A percentile compares a stretch with the other conserved stretches of the same genome.
phyloP scores from a whole-genome alignment of 2,888 invertebrate genomes.

The Scaptomyza caliginosa region DNA sequence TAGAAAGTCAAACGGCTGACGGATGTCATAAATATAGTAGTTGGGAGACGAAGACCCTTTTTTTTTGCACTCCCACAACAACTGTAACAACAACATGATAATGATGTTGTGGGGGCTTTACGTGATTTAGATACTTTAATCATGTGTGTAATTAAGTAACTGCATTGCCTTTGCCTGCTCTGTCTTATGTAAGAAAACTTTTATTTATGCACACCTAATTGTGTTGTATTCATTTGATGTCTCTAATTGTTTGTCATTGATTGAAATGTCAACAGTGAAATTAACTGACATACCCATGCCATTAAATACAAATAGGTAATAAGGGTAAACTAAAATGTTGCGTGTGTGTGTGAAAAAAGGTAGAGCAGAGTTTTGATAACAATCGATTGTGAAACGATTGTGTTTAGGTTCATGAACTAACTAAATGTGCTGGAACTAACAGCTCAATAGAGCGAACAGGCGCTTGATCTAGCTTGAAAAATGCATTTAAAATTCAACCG shows the following conservation, averaged over 20 bases:
- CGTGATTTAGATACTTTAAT: slow-evolving; percentile 66
- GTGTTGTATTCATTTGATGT: slow-evolving; percentile 15
- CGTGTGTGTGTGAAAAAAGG: neutral
- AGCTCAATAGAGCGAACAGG: too few relatives aligned
- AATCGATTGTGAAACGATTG: too few relatives aligned
- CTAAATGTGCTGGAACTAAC: too few relatives aligned
- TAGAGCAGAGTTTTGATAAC: neutral
- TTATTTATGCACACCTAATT: slow-evolving; percentile 41
- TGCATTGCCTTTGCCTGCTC: neutral
- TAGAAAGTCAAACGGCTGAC: slow-evolving; percentile 58
- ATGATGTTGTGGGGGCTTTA: slow-evolving; percentile 1
- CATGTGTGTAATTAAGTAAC: slow-evolving; percentile 57
- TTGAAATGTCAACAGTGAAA: slow-evolving; percentile 32
- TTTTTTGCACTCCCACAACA: slow-evolving; percentile 20
- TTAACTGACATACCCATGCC: slow-evolving; percentile 5
- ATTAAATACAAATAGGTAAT: neutral
- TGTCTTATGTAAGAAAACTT: slow-evolving; percentile 45
- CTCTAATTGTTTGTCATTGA: slow-evolving; percentile 25
- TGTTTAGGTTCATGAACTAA: too few relatives aligned
- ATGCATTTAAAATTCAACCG: neutral
- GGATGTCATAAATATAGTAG: slow-evolving; percentile 55
- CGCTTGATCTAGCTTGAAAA: too few relatives aligned
- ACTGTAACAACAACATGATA: neutral
- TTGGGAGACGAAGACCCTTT: slow-evolving; percentile 34
- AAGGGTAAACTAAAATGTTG: neutral